Conservation (phyloP, 2,888 invertebrate species). For the Acanthosoma haemorrhoidale region DNA sequence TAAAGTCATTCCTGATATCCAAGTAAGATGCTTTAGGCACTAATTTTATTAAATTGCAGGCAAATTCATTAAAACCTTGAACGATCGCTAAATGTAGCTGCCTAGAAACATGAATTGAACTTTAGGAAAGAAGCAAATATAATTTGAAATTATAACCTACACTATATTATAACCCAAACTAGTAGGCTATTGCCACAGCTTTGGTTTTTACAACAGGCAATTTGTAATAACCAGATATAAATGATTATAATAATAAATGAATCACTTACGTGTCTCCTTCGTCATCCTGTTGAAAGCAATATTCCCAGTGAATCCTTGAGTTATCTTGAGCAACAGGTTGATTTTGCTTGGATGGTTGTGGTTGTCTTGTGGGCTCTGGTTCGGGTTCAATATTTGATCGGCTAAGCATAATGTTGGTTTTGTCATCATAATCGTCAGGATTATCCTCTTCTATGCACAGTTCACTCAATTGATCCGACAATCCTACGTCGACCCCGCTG, state of each 20-base stretch:
- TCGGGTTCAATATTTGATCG: not conserved
- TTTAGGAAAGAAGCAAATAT: too few species aligned
- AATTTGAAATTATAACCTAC: too few species aligned
- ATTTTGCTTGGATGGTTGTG: not conserved
- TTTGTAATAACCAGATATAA: not conserved
- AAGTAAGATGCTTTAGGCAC: slow-evolving; percentile 72
- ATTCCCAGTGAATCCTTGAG: slow-evolving; percentile 51
- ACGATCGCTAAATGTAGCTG: slow-evolving; percentile 80
- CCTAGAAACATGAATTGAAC: slow-evolving; percentile 56
- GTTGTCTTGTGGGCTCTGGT: not conserved
- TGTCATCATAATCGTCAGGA: slow-evolving; percentile 7
- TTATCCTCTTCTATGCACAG: slow-evolving; percentile 49
- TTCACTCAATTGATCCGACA: slow-evolving; percentile 59
- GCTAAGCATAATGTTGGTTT: slow-evolving; percentile 2
- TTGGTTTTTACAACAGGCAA: too few species aligned
- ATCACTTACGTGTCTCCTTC: slow-evolving; percentile 83
- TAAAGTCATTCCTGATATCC: slow-evolving; percentile 73
- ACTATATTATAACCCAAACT: too few species aligned
- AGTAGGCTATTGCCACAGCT: too few species aligned
- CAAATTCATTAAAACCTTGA: slow-evolving; percentile 65
- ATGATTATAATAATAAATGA: not conserved
- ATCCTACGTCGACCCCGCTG: slow-evolving; percentile 59
- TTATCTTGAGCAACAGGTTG: not conserved
- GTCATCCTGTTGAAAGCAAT: slow-evolving; percentile 70
- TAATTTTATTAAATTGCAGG: slow-evolving; percentile 66